Percentiles rank a stretch among this genome's conserved stretches.
Conservation (phyloP, 2,888 invertebrate species). For the Lathronympha strigana region DNA sequence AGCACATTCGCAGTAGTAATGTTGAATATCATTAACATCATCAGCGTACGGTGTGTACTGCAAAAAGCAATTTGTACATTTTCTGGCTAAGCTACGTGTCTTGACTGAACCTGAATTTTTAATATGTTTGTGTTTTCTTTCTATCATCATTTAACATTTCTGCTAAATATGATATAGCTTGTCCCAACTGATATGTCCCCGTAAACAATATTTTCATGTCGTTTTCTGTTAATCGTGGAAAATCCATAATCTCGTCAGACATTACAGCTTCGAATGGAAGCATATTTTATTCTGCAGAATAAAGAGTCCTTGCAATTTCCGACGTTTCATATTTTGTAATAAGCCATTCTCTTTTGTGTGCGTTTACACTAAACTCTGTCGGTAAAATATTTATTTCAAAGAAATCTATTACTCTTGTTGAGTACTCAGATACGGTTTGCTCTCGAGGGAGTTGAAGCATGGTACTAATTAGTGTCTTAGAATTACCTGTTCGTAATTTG, state of each 20-base stretch:
- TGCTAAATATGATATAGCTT: conserved; percentile 13
- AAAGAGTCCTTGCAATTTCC: conserved; percentile 1
- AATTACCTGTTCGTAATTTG: conserved; percentile 10
- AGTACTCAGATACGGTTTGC: not conserved
- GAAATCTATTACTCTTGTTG: not conserved
- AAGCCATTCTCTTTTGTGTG: conserved; percentile 7
- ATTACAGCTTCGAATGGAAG: conserved; percentile 4
- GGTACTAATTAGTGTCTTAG: conserved; percentile 2
- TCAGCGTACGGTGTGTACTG: conserved; percentile 2
- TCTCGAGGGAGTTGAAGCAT: conserved; percentile 1
- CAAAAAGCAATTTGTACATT: not conserved
- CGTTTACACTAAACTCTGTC: not conserved
- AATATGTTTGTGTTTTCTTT: not conserved
- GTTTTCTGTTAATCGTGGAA: not conserved
- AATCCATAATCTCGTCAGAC: conserved; percentile 3
- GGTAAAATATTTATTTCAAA: conserved; percentile 4
- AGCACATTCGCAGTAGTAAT: conserved; percentile 5
- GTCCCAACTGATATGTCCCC: conserved; percentile 4
- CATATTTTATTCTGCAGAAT: too few relatives aligned
- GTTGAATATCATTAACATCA: conserved; percentile 1
- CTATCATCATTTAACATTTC: conserved; percentile 4
- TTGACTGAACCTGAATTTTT: conserved; percentile 8
- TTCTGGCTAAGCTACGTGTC: conserved; percentile 6
- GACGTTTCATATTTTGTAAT: not conserved
- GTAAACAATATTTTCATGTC: conserved; percentile 17